Evolutionary conservation across 2,797 vertebrate genomes (phyloP), one percentile per base, ranked within the genome.

Genomic region (Sternarchorhynchus goeldii): DNA sequence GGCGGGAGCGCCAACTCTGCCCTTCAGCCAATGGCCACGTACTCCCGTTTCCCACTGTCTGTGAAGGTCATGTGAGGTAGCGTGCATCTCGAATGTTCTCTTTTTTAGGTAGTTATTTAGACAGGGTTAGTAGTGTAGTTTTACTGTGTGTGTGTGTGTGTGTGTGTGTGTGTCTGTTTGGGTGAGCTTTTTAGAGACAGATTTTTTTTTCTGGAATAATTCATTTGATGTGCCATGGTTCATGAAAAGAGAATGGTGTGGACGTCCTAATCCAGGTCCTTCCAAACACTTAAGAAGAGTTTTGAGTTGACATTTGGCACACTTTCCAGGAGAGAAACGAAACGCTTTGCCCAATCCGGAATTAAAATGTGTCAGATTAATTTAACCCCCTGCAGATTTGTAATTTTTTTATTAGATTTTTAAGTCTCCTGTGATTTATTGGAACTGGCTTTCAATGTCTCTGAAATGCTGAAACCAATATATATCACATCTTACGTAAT

Each of bases 231-330:
- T 50, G 8, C 34, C 6, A 36, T 36, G 2, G 34, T 36, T 50
- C 45, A 50, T 50, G 45, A 50, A 12, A 75, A 75, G 81, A 82
- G 88, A 88, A 88, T 83, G 86, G 80, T 68, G 18, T 85, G 84
- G 87, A 88, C 79, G 88, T 85, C 89, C 87, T 89, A 89, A 89
- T 90, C 91, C 91, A 92, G 92, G 90, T 90, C 85, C 88, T 87
- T 31, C 91, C 90, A 87, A 93, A 93, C 91, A 93, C 91, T 91
- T 93, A 93, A 92, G 88, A 91, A 90, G 88, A 89, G 91, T 92
- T 92, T 92, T 92, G 91, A 93, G 93, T 90, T 91, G 91, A 92
- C 84, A 91, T 89, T 91, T 93, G 90, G 90, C 92, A 91, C 85
- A 91, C 85, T 88, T 87, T 90, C 87, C 68, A 86, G 85, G 86